Base-by-base conservation (phyloP, 2,113 vertebrate genomes). In the Procavia capensis region DNA sequence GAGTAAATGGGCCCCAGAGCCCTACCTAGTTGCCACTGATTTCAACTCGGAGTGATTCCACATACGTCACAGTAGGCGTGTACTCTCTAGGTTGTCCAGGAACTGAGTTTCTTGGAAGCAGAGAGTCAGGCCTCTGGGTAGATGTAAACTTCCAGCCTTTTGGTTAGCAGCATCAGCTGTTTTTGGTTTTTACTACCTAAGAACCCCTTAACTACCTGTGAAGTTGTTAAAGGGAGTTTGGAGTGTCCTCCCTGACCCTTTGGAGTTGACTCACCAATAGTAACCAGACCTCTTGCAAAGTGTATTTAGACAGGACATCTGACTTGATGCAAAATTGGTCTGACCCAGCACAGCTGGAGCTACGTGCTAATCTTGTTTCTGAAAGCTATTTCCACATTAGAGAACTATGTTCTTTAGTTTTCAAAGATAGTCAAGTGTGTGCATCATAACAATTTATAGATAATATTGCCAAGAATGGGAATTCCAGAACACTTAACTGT, bases 211-310 rank as follows among this genome's bases (percentile, higher is more conserved):
- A 20, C 36, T 10, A 72, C 20, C 8, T 24, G 39, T 9, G 7
- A 72, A 13, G 29, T 31, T 24, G 1, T 2, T 20, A 4, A 47
- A 34, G 68, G 43, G 24, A 29, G 0, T 7, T 2, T 50, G 9
- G 63, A 16, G 29, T 22, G 29, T 22, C 59, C 72, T 13, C 6
- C 22, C 5, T 11, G 0, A 0, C 13, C 57, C 0, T 14, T 50
- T 4, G 36, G 3, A 9, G 19, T 25, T 22, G 29, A 27, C 7
- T n/a, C 39, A 19, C 10, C 9, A 14, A 50, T 14, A 16, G 6
- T 3, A 22, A 24, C 10, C 0, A 0, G 10, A 41, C 0, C 0
- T 31, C 36, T 22, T 14, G 39, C n/a, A 2, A 4, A 24, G 29
- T 9, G 0, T 9, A 17, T 29, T 54, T 6, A 5, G 74, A 16